Percentiles rank a stretch among this genome's conserved stretches.
Evolutionary conservation across 2,888 invertebrate species (phyloP).

Genomic region (Drosophila trichaetosa): DNA sequence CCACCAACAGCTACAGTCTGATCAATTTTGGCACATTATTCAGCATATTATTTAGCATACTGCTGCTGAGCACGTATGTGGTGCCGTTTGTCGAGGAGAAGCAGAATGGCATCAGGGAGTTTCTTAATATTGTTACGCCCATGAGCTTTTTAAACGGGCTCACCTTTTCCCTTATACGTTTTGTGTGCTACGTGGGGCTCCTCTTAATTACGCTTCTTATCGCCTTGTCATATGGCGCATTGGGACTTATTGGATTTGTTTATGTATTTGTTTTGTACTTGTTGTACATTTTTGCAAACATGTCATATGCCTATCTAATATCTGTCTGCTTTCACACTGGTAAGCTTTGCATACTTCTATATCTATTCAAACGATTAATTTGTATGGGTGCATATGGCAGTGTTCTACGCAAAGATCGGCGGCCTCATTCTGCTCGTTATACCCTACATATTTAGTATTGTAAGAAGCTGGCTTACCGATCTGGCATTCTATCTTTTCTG

Average conservation of each 20-base stretch:
- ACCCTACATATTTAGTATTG: conserved; percentile 79
- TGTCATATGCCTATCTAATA: conserved; percentile 83
- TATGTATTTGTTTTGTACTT: conserved; percentile 74
- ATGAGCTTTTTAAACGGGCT: conserved; percentile 83
- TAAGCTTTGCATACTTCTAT: conserved; percentile 47
- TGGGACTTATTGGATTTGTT: conserved; percentile 61
- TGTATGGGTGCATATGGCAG: conserved; percentile 57
- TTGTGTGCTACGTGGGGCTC: conserved; percentile 72
- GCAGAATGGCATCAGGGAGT: conserved; percentile 86
- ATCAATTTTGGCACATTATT: conserved; percentile 76
- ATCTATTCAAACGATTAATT: neutral
- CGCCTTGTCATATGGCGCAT: conserved; percentile 68
- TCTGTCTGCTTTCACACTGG: conserved; percentile 84
- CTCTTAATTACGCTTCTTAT: conserved; percentile 57
- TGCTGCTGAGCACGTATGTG: conserved; percentile 84
- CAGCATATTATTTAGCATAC: conserved; percentile 74
- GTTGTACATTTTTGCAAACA: conserved; percentile 77
- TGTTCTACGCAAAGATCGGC: conserved; percentile 84
- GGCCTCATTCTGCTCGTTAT: conserved; percentile 81
- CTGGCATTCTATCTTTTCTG: conserved; percentile 69
- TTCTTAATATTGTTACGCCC: conserved; percentile 82
- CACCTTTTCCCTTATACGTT: conserved; percentile 81
- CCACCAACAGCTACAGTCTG: conserved; percentile 68
- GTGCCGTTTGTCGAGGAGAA: conserved; percentile 87
- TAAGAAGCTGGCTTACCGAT: conserved; percentile 66